phyloP scores from a whole-genome alignment of 2,797 vertebrate genomes.

The Chaunax sp. region DNA sequence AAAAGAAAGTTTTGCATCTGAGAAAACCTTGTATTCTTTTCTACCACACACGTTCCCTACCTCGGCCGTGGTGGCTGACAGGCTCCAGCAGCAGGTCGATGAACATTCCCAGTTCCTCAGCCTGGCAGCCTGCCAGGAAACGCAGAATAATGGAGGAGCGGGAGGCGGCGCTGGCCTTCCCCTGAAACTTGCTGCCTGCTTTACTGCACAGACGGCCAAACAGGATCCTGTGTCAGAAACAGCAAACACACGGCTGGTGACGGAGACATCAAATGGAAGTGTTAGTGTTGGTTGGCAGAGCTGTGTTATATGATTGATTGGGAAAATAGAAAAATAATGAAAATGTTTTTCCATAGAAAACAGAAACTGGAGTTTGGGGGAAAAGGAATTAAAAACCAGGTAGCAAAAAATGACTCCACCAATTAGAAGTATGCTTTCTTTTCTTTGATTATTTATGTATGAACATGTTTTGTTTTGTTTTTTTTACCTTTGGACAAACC shows the following conservation, averaged over 20 bases:
- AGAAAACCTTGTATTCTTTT: neutral
- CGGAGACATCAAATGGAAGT: neutral
- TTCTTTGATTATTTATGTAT: too few species aligned
- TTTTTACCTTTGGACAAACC: too few species aligned
- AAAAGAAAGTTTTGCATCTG: neutral
- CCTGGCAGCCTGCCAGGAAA: constrained; percentile 91
- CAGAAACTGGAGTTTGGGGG: too few species aligned
- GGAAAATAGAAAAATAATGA: too few species aligned
- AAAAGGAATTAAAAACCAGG: neutral
- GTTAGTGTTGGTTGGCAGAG: too few species aligned
- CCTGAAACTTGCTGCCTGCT: constrained; percentile 94
- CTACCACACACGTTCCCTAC: constrained; percentile 74
- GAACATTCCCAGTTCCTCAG: constrained; percentile 92
- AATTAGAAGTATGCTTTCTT: too few species aligned
- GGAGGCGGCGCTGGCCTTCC: constrained; percentile 85
- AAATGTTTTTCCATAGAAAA: too few species aligned
- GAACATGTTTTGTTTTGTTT: too few species aligned
- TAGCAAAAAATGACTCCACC: neutral
- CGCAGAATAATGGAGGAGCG: constrained; percentile 93
- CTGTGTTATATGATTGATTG: too few species aligned
- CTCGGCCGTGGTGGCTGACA: constrained; percentile 86
- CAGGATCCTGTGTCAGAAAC: constrained; percentile 85
- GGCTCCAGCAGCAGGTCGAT: constrained; percentile 94
- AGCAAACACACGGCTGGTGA: constrained; percentile 1
- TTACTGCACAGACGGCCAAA: constrained; percentile 95